A percentile compares a stretch with the other conserved stretches of the same genome.
Conservation (phyloP, 2,888 invertebrate genomes). For the Suillia variegata region DNA sequence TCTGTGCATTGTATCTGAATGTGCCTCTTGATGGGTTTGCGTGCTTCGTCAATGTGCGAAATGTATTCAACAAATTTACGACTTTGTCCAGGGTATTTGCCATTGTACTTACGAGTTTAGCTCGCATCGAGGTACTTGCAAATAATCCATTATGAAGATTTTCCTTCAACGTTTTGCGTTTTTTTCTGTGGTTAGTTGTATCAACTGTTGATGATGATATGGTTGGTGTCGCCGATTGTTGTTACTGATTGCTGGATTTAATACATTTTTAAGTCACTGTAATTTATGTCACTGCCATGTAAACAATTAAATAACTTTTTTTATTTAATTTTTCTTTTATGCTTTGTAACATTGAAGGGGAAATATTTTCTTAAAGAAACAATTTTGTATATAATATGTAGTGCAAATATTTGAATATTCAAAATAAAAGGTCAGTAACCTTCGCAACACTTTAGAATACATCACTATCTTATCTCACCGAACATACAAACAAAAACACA, state of each 20-base stretch:
- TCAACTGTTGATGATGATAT: too few species aligned
- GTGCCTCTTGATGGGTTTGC: too few species aligned
- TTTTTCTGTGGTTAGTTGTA: neutral
- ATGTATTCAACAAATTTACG: neutral
- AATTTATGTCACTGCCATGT: conserved; percentile 7
- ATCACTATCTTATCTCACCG: neutral
- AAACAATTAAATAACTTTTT: conserved; percentile 14
- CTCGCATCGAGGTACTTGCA: too few species aligned
- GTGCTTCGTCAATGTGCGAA: neutral
- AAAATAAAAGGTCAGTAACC: neutral
- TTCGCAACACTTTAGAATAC: too few species aligned
- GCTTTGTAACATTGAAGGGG: neutral
- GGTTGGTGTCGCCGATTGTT: neutral
- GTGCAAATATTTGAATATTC: neutral
- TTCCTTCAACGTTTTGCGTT: neutral
- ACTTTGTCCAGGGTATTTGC: neutral
- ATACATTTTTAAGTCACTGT: conserved; percentile 6
- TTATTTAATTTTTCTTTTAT: neutral
- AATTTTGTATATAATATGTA: too few species aligned
- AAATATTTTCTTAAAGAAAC: neutral
- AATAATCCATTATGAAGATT: conserved; percentile 6
- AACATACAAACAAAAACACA: neutral
- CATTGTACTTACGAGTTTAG: neutral
- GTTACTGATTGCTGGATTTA: neutral
- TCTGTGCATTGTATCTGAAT: too few species aligned